phyloP scores from a whole-genome alignment of 2,113 vertebrate species.

The Chaetops frenatus region DNA sequence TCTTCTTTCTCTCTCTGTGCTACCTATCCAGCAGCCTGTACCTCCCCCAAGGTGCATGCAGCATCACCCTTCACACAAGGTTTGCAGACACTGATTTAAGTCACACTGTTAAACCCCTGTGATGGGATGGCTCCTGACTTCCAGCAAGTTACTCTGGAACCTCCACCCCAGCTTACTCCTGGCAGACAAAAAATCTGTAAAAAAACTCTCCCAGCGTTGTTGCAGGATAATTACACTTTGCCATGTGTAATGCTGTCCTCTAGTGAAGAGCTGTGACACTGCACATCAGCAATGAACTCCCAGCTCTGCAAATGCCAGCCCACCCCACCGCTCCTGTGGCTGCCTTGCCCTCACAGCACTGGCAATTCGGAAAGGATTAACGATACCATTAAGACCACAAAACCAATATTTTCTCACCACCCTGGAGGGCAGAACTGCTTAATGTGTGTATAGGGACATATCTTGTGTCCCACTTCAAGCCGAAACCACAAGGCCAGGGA shows the following conservation, averaged over 20 bases:
- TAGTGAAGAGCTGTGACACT: neutral
- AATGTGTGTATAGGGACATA: too few species aligned
- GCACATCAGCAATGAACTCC: neutral
- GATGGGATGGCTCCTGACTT: neutral
- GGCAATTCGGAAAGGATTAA: neutral
- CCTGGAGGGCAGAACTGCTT: neutral
- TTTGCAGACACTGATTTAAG: neutral
- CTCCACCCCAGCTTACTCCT: neutral
- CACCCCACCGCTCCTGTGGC: neutral
- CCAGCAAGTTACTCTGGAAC: neutral
- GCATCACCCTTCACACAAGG: neutral
- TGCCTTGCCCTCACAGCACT: neutral
- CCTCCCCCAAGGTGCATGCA: rapidly evolving
- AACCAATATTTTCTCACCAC: neutral
- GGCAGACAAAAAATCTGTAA: neutral
- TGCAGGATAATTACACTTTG: neutral
- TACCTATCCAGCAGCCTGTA: neutral
- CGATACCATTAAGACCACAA: neutral
- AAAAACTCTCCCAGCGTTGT: neutral
- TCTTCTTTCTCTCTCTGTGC: neutral
- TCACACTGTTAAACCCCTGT: neutral
- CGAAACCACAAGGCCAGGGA: neutral
- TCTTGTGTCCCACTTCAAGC: neutral
- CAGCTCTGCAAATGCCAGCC: neutral
- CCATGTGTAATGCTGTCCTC: conserved; percentile 27